These are phyloP conservation scores for Auanema freiburgensis DNA, from an alignment of 2,888 invertebrate species.

Conservation along the genomic window DNA sequence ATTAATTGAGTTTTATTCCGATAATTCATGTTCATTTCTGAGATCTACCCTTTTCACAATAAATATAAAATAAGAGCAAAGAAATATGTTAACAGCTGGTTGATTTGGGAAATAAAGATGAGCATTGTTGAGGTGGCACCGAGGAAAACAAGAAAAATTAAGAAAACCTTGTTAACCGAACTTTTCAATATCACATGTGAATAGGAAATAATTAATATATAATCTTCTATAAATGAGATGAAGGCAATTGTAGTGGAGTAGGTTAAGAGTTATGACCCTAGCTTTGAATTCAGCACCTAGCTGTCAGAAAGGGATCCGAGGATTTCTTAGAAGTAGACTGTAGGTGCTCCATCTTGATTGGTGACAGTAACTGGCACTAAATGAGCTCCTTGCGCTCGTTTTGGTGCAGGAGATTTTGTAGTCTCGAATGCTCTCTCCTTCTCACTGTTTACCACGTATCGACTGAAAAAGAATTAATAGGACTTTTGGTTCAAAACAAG, in stretches of 20 bases:
- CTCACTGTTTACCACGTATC: constrained; percentile 39
- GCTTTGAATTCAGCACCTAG: too few relatives aligned
- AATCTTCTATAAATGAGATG: constrained; percentile 20
- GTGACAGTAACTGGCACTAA: constrained; percentile 52
- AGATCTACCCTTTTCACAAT: constrained; percentile 31
- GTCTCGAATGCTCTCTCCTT: constrained; percentile 37
- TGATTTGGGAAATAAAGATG: constrained; percentile 19
- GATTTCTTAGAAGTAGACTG: constrained; percentile 54
- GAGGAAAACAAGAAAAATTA: not conserved
- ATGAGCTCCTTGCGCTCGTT: constrained; percentile 45
- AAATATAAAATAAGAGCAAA: constrained; percentile 1
- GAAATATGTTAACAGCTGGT: not conserved
- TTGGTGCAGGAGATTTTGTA: constrained; percentile 40
- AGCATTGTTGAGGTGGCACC: constrained; percentile 18
- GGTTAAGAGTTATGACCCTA: constrained; percentile 15
- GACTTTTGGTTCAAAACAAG: too few relatives aligned
- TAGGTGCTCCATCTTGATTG: constrained; percentile 49
- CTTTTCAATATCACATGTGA: too few relatives aligned
- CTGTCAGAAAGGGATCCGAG: too few relatives aligned
- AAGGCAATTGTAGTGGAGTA: not conserved
- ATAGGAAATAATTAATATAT: constrained; percentile 18
- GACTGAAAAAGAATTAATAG: constrained; percentile 15
- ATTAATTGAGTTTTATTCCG: too few relatives aligned
- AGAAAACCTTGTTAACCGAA: constrained; percentile 25
- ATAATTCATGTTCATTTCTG: constrained; percentile 11